These are phyloP conservation scores for Apodemia zela DNA, from an alignment of 2,888 invertebrate genomes.

Conservation along the genomic window DNA sequence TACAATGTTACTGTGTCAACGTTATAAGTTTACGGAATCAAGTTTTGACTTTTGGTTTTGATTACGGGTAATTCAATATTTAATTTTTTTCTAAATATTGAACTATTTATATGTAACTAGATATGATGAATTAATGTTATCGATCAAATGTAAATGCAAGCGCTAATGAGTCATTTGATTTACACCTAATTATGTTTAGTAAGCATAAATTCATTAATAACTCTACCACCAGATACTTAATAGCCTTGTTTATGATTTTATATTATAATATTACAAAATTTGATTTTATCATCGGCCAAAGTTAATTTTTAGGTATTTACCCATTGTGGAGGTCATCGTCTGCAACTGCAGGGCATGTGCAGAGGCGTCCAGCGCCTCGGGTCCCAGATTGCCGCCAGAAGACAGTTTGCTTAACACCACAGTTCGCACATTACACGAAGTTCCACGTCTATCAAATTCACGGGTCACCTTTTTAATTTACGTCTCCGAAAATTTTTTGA, in stretches of 20 bases:
- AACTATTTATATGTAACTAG: too few species aligned
- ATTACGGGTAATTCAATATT: not conserved
- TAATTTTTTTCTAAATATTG: too few species aligned
- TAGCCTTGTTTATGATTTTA: not conserved
- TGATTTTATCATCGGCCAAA: constrained; percentile 7
- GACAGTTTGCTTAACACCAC: constrained; percentile 66
- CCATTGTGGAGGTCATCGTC: constrained; percentile 78
- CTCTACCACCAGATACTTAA: too few species aligned
- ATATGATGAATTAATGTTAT: too few species aligned
- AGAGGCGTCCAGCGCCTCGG: constrained; percentile 69
- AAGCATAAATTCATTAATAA: too few species aligned
- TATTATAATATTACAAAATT: not conserved
- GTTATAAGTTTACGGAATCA: constrained; percentile 11
- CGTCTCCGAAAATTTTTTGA: constrained; percentile 60
- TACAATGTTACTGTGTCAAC: not conserved
- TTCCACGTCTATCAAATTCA: constrained; percentile 55
- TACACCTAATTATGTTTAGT: too few species aligned
- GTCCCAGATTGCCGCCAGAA: constrained; percentile 66
- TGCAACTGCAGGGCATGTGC: constrained; percentile 65
- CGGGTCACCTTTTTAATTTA: constrained; percentile 73
- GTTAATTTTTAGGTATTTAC: constrained; percentile 47
- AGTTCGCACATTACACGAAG: constrained; percentile 66
- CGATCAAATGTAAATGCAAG: not conserved
- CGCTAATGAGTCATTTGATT: too few species aligned
- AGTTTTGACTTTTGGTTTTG: not conserved